phyloP scores from a whole-genome alignment of 1,140 invertebrate genomes.

The Zaprionus taronus region DNA sequence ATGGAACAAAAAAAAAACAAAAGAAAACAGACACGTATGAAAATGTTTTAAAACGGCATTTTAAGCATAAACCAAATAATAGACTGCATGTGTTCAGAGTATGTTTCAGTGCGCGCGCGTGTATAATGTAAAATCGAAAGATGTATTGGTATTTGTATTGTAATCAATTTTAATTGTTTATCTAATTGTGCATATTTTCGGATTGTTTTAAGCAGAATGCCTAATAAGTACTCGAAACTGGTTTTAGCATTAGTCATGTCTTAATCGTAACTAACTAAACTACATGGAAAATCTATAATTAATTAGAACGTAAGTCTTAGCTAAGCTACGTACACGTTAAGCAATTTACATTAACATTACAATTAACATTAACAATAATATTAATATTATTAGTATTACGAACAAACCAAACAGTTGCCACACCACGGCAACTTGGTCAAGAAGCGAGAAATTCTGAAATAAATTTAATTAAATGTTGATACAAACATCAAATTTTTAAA shows the following conservation, averaged over 20 bases:
- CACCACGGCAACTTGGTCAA: conserved; percentile 54
- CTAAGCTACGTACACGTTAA: conserved; percentile 51
- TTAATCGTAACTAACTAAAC: conserved; percentile 60
- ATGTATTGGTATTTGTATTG: conserved; percentile 42
- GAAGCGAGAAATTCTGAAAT: conserved; percentile 80
- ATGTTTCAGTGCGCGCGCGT: conserved; percentile 39
- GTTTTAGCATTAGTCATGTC: conserved; percentile 57
- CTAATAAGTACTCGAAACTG: conserved; percentile 55
- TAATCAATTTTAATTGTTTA: conserved; percentile 78
- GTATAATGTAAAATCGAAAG: conserved; percentile 31
- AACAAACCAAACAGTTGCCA: conserved; percentile 41
- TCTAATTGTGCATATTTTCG: conserved; percentile 75
- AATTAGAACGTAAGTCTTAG: conserved; percentile 71
- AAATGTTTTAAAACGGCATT: conserved; percentile 81
- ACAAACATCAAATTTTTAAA: conserved; percentile 68
- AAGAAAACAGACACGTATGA: conserved; percentile 34
- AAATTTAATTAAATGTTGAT: conserved; percentile 75
- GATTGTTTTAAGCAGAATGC: conserved; percentile 68
- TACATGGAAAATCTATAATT: conserved; percentile 51
- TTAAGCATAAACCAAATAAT: conserved; percentile 59
- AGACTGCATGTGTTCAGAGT: conserved; percentile 77
- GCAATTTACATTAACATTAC: conserved; percentile 50
- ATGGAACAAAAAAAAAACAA: conserved; percentile 45
- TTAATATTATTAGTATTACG: conserved; percentile 44
- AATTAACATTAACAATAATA: conserved; percentile 49